These are phyloP conservation scores for Drosophila silvestris DNA, from an alignment of 2,888 invertebrate species.

Conservation along the genomic window DNA sequence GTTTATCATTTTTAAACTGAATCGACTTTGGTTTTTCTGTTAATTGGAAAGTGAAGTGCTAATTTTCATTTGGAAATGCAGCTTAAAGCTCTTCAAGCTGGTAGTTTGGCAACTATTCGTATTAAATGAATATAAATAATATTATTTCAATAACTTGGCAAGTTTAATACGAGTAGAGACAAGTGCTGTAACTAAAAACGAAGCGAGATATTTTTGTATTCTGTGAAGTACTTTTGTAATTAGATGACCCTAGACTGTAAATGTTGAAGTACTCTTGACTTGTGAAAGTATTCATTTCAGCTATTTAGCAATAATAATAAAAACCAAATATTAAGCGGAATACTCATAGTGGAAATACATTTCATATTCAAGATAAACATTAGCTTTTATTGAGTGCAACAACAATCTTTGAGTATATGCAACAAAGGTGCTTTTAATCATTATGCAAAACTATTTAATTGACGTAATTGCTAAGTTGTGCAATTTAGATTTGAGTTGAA, in stretches of 20 bases:
- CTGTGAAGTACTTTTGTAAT: background rate
- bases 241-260: too few species aligned
- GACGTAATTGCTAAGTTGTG: background rate
- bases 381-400: background rate
- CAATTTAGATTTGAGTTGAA: background rate
- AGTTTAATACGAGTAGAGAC: background rate
- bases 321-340: too few species aligned
- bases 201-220: background rate
- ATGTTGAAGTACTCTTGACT: too few species aligned
- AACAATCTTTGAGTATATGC: background rate
- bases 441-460: background rate
- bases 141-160: background rate
- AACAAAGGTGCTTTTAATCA: background rate
- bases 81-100: background rate
- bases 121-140: background rate
- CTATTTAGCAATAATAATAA: background rate
- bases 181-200: background rate
- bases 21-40: background rate
- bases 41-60: background rate
- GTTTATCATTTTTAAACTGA: background rate
- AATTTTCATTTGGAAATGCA: background rate
- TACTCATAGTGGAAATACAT: too few species aligned
- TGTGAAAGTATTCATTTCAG: background rate
- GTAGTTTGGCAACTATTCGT: background rate
- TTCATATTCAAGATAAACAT: background rate